These are phyloP conservation scores for Lacerta bilineata DNA, from an alignment of 2,797 vertebrate genomes.

Conservation along the genomic window DNA sequence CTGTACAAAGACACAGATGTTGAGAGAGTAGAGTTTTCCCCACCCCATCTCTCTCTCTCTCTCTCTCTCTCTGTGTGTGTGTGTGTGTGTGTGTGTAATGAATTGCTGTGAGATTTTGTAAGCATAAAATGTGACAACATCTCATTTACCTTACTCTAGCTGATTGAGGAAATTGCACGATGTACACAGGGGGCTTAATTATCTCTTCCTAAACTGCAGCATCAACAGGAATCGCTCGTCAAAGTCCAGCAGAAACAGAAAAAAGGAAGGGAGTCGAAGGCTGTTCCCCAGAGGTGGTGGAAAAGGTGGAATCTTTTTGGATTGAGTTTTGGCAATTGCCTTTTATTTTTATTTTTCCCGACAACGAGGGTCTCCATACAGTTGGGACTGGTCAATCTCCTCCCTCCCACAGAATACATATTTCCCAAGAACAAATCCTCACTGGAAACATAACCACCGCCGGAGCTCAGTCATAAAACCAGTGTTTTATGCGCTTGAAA, in stretches of 20 bases:
- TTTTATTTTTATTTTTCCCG: accelerated
- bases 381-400: not conserved
- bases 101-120: slow-evolving; percentile 33
- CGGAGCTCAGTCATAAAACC: slow-evolving; percentile 33
- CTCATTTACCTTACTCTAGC: slow-evolving; percentile 44
- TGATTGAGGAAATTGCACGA: slow-evolving; percentile 41
- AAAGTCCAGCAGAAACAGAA: not conserved
- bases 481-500: slow-evolving; percentile 35
- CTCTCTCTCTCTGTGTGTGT: not conserved
- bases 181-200: slow-evolving; percentile 45
- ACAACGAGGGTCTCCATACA: not conserved
- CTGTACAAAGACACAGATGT: not conserved
- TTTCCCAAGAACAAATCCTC: not conserved
- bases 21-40: accelerated
- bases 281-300: not conserved
- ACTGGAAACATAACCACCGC: slow-evolving; percentile 29
- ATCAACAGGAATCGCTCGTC: not conserved
- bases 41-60: not conserved
- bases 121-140: slow-evolving; percentile 23
- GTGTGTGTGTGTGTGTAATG: not conserved
- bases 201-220: slow-evolving; percentile 30
- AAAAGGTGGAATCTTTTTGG: slow-evolving; percentile 5
- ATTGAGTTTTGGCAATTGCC: not conserved
- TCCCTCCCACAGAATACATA: accelerated
- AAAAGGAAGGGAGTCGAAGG: not conserved